These are phyloP conservation scores for Formicarius rufipectus DNA, from an alignment of 2,113 vertebrate genomes.

Conservation along the genomic window DNA sequence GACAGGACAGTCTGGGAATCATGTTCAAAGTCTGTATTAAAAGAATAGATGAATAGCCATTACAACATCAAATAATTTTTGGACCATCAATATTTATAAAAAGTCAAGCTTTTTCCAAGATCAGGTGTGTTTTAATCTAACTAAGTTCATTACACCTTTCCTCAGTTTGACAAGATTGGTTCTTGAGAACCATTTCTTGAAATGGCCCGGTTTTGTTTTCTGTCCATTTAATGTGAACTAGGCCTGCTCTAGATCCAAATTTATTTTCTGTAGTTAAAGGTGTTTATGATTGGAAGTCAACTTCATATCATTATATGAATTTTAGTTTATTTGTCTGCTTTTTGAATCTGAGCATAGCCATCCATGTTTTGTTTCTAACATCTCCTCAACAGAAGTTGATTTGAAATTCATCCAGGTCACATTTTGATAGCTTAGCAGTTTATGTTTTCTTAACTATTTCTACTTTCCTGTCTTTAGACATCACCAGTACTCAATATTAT, in stretches of 20 bases:
- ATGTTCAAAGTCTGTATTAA: neutral
- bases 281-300: neutral
- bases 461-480: neutral
- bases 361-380: neutral
- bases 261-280: neutral
- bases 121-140: neutral
- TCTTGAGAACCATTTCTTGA: neutral
- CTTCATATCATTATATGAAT: neutral
- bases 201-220: neutral
- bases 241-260: neutral
- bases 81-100: rapidly evolving
- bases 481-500: neutral
- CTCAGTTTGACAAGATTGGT: neutral
- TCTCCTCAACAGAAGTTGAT: neutral
- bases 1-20: too few relatives aligned
- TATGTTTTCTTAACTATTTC: neutral
- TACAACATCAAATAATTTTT: neutral
- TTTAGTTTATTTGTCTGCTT: neutral
- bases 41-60: neutral
- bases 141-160: neutral
- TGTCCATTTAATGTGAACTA: neutral
- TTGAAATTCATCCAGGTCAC: neutral
- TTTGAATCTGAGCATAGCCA: neutral
- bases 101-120: neutral
- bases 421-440: neutral